Base-by-base conservation (phyloP, 2,113 vertebrate genomes). In the Sylvia atricapilla region DNA sequence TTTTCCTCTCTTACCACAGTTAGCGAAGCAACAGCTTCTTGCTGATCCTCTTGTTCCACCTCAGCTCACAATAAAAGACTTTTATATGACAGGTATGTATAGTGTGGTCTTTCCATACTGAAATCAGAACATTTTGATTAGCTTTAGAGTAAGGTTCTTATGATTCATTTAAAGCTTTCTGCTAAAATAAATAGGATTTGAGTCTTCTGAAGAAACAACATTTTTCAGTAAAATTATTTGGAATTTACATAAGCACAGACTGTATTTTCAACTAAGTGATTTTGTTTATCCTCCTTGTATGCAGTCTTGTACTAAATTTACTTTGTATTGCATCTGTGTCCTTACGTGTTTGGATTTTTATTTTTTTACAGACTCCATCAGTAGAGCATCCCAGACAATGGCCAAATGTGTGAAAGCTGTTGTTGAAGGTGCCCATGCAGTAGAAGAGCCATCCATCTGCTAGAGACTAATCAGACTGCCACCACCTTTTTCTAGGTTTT, bases 371-470 rank as follows among this genome's bases (percentile, higher is more conserved):
- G 99, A 99, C 97, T 97, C 99, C 17, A 99, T 99, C 96, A 98
- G 98, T 74, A 98, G 99, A 96, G 98, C 99, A 50, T 99, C 99
- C 28, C 99, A 99, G 97, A 99, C 99, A 49, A 99, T 99, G 99
- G 99, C 99, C 41, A 99, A 99, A 94, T 99, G 99, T 96, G 98
- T 99, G 53, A 99, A 99, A 97, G 99, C 99, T 52, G 98, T 98
- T 75, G 99, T 99, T 15, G 99, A 99, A 96, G 99, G 99, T 58
- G 99, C 98, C 96, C 98, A 98, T 33, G 99, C 99, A 6, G 97
- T 99, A 30, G 99, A 99, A 20, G 99, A 99, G 73, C 99, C 99
- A 16, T 98, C 99, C 37, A 98, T 99, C 95, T 99, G 99, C 98
- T 99, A 93, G 56, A 91, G 62, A 78, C 70, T 95, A n/a, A 87